Base-by-base conservation (phyloP, 1,140 invertebrate genomes). In the Drosophila teissieri region DNA sequence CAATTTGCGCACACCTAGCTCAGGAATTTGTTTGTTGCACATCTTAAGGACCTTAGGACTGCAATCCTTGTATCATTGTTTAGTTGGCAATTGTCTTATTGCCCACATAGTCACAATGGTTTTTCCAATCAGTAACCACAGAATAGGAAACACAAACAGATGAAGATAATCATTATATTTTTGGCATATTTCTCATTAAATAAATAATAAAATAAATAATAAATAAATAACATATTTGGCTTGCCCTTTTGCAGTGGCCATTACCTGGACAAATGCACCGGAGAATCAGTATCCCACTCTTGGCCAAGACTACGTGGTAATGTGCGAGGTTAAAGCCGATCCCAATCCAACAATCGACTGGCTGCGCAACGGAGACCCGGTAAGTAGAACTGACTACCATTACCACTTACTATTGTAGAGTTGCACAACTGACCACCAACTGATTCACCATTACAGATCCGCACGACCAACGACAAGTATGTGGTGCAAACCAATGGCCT, bases 251-350 rank as follows among this genome's bases (percentile, higher is more conserved):
- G 7, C 92, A 97, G 97, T 96, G 79, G 95, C 96, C 22, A 97
- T 98, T 24, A 96, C 95, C 48, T 98, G 95, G 95, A 94, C 94
- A 19, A 95, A 98, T 91, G 97, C 97, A 1, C 97, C 97, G n/a
- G 93, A 93, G 75, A 95, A 96, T 89, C 97, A 98, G 92, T 96
- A 94, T 90, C 96, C 97, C 0, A 95, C 96, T n/a, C 94, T 96
- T 24, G 95, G 95, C 4, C 93, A 94, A 56, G 94, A 96, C 69
- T 97, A 95, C 82, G 95, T 95, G 92, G 95, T 98, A 8, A 95
- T 94, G 88, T 99, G 98, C 83, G 94, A 96, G 92, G 97, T 98
- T 0, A 95, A 94, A 51, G 97, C 97, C 1, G 95, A 96, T 91
- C 98, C 98, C 14, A 93, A 96, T 27, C 96, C 98, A 0, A 94